Conservation (phyloP, 2,113 vertebrate genomes). For the Myiopsitta monachus region DNA sequence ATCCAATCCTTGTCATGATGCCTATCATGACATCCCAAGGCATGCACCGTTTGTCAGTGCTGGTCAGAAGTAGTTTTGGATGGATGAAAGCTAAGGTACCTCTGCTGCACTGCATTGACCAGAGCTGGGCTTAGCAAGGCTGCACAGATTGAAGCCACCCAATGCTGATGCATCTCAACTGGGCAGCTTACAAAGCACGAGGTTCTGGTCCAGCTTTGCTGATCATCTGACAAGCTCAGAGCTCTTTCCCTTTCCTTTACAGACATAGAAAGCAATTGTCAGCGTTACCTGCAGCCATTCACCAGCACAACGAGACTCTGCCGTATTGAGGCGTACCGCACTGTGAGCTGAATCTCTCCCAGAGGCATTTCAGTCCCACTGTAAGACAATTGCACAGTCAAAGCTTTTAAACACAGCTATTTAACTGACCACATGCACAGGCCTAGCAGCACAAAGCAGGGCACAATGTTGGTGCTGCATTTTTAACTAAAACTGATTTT, state of each 20-base stretch:
- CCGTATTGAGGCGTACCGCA: conserved; percentile 83
- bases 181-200: accelerated
- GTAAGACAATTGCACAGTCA: conserved; percentile 20
- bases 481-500: background rate
- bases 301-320: conserved; percentile 84
- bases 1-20: background rate
- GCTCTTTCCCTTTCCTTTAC: background rate
- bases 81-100: background rate
- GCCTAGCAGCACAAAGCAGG: background rate
- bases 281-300: conserved; percentile 85
- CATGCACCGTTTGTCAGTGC: background rate
- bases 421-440: background rate
- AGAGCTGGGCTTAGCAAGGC: background rate
- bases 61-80: background rate
- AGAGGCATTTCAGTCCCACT: conserved; percentile 70
- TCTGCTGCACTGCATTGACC: background rate
- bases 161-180: background rate
- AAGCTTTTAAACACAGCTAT: background rate
- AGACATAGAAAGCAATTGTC: accelerated
- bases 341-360: conserved; percentile 85
- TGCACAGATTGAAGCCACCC: background rate
- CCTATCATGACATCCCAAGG: background rate
- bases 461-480: background rate
- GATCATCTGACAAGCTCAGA: background rate
- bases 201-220: background rate